Evolutionary conservation across 2,113 vertebrate genomes (phyloP), one percentile per base, ranked within the genome.

Genomic region (Hippopotamus amphibius): DNA sequence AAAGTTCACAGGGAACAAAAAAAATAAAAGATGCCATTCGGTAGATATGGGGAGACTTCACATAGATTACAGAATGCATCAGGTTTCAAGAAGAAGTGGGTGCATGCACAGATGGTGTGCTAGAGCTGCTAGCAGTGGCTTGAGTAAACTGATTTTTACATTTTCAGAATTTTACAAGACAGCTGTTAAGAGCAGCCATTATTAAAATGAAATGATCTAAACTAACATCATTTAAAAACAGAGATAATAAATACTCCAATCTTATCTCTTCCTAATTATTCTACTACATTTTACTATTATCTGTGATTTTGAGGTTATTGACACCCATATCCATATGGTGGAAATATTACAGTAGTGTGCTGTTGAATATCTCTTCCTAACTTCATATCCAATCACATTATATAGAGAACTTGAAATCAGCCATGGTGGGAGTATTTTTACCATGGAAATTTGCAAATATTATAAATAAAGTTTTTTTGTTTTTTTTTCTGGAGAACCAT

Each of bases 51-150:
- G 14, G 72, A 14, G 6, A 13, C 11, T 89, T 93, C 24, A 63
- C 33, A 28, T 15, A 33, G 21, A 33, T 80, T 65, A 24, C 1
- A 84, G 57, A 71, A 28, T 24, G 1, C 50, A 65, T 48, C 33
- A 48, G 2, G 21, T 88, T 95, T 90, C 69, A 24, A 19, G 41
- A 76, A 90, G 3, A 43, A 37, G 24, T 0, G 4, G 11, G 46
- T 57, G 5, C 21, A 3, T 26, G 0, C 17, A 28, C 13, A 55
- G 37, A 1, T 13, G 7, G 2, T 65, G 5, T 28, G 0, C 55
- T 30, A 59, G 26, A 81, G 5, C 11, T 84, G 21, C 13, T 76
- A 37, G 28, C 76, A 21, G 17, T 95, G 53, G 37, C 26, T 69
- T 85, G 43, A 21, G 33, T 88, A 28, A 46, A 9, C 6, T 22